phyloP scores from a whole-genome alignment of 1,140 invertebrate genomes.

The Oedothorax gibbosus region DNA sequence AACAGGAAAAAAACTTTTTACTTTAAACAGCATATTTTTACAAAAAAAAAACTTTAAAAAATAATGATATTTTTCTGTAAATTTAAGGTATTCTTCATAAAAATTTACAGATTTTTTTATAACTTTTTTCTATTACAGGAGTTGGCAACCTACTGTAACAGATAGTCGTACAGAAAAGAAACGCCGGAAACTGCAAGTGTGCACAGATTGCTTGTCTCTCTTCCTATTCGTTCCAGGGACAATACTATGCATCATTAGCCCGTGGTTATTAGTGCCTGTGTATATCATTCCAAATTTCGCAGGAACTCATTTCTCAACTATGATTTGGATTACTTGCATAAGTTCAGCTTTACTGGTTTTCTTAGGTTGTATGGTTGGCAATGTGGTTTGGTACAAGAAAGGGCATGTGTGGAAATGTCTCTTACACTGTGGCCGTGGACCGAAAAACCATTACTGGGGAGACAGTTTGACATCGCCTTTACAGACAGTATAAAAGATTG shows the following conservation, averaged over 20 bases:
- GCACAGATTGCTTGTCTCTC: constrained; percentile 43
- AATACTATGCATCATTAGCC: constrained; percentile 30
- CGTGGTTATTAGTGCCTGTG: constrained; percentile 54
- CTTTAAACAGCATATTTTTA: too few relatives aligned
- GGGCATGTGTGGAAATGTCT: constrained; percentile 54
- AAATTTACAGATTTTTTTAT: too few relatives aligned
- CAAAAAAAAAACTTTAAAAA: too few relatives aligned
- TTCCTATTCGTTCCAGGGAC: constrained; percentile 48
- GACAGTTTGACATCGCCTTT: constrained; percentile 32
- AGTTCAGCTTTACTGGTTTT: constrained; percentile 44
- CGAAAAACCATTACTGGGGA: constrained; percentile 59
- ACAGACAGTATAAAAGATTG: constrained; percentile 26
- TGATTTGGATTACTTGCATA: constrained; percentile 48
- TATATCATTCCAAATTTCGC: constrained; percentile 54
- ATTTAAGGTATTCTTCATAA: too few relatives aligned
- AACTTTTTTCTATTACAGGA: too few relatives aligned
- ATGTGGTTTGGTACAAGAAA: constrained; percentile 60
- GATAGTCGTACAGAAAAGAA: constrained; percentile 25
- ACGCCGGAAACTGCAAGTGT: constrained; percentile 21
- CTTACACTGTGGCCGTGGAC: constrained; percentile 59
- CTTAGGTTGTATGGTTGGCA: constrained; percentile 55
- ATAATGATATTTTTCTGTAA: too few relatives aligned
- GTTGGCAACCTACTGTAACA: not conserved
- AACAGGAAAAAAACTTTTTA: too few relatives aligned
- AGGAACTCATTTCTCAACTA: constrained; percentile 26